Evolutionary conservation across 1,140 invertebrate genomes (phyloP), one percentile per base, ranked within the genome.

Genomic region (Brachionus asplanchnoidis): DNA sequence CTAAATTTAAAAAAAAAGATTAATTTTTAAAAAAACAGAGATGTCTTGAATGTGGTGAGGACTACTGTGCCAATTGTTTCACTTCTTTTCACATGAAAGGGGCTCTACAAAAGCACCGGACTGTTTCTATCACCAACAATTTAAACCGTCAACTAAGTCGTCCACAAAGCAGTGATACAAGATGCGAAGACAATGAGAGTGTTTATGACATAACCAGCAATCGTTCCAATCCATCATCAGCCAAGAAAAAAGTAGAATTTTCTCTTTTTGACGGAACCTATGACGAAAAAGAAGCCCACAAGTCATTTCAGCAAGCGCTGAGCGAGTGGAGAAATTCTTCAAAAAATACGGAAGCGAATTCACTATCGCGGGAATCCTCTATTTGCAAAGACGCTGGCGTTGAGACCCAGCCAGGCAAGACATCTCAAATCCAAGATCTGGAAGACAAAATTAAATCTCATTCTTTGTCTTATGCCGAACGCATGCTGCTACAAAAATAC

Each of bases 51-150:
- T 90, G 89, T 86, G 87, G 87, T 23, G 89, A 90, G 83, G 86
- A 88, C 28, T 90, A 89, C 79, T 90, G 89, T 85, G 86, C 88
- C 8, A 86, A 85, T 60, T 90, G 89, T 85, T 90, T 90, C 85
- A 87, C 88, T 68, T 86, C 88, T 7, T 90, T 90, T 84, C 89
- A 90, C 86, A 82, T 89, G 23, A 89, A 88, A 85, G 89, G 89
- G 28, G 89, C 89, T 36, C 86, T 90, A 14, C 89, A 89, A 84
- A 88, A 89, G 85, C 89, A 90, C 44, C 86, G 89, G 84, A 88
- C 88, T 68, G 86, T 88, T 1, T 88, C 89, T n/a, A 20, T 90
- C 86, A 70, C 88, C 88, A 86, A 14, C 36, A 60, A 40, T 50
- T 40, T 73, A 32, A 44, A 28, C 50, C 20, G 14, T 53, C 32